Evolutionary conservation across 2,113 vertebrate species (phyloP).

Genomic region (Monarcha castaneiventris): DNA sequence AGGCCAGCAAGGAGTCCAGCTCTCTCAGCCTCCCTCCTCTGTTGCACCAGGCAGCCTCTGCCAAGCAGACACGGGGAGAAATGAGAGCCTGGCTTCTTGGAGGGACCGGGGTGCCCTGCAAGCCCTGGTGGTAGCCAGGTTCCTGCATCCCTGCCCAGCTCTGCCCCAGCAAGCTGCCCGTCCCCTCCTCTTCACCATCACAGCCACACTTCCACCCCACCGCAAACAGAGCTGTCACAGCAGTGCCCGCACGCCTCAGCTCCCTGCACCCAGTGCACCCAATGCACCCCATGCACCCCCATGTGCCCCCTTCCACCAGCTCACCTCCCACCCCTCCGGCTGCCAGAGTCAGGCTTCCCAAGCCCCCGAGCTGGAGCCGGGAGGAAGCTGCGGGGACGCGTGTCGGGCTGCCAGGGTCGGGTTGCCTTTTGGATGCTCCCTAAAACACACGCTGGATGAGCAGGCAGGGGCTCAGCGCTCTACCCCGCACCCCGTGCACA

Average conservation of each 20-base stretch:
- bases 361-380: accelerated
- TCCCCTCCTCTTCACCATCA: neutral
- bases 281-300: neutral
- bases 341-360: neutral
- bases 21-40: neutral
- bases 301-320: neutral
- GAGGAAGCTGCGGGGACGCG: neutral
- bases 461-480: neutral
- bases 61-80: neutral
- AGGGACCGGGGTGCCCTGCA: neutral
- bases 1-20: neutral
- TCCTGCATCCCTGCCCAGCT: neutral
- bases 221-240: neutral
- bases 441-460: accelerated
- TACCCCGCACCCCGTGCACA: accelerated
- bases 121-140: neutral
- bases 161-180: neutral
- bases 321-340: neutral
- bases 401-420: neutral
- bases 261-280: neutral
- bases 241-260: neutral
- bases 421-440: neutral
- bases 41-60: neutral
- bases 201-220: neutral
- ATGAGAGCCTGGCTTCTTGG: neutral